Conservation (phyloP, 2,888 invertebrate species). For the Melinaea marsaeus region DNA sequence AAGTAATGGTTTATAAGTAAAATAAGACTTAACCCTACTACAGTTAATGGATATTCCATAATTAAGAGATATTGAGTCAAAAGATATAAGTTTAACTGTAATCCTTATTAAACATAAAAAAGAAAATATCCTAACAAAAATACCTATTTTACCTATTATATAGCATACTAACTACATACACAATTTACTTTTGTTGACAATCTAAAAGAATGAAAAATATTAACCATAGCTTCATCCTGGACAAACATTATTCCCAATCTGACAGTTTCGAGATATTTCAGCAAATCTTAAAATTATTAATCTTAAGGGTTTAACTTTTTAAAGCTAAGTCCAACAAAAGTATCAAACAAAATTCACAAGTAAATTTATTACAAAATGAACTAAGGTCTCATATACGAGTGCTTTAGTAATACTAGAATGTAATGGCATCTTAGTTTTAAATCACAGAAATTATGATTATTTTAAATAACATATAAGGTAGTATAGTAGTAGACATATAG, state of each 20-base stretch:
- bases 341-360: not conserved
- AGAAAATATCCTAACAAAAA: not conserved
- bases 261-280: too few species aligned
- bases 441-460: not conserved
- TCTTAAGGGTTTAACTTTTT: not conserved
- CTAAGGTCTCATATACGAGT: not conserved
- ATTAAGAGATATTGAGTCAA: not conserved
- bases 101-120: not conserved
- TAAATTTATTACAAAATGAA: not conserved
- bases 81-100: not conserved
- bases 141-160: too few species aligned
- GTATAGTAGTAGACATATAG: too few species aligned
- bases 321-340: not conserved
- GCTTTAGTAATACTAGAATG: constrained; percentile 1
- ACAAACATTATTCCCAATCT: not conserved
- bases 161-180: not conserved
- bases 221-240: not conserved
- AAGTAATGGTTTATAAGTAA: constrained; percentile 59
- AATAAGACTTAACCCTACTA: constrained; percentile 44
- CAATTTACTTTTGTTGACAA: constrained; percentile 2
- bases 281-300: too few species aligned
- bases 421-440: constrained; percentile 5
- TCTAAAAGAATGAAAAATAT: not conserved
- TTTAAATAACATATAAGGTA: too few species aligned
- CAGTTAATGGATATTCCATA: constrained; percentile 4